These are phyloP conservation scores for Plecturocebus donacophilus DNA, from an alignment of 2,113 vertebrate genomes.

Conservation along the genomic window DNA sequence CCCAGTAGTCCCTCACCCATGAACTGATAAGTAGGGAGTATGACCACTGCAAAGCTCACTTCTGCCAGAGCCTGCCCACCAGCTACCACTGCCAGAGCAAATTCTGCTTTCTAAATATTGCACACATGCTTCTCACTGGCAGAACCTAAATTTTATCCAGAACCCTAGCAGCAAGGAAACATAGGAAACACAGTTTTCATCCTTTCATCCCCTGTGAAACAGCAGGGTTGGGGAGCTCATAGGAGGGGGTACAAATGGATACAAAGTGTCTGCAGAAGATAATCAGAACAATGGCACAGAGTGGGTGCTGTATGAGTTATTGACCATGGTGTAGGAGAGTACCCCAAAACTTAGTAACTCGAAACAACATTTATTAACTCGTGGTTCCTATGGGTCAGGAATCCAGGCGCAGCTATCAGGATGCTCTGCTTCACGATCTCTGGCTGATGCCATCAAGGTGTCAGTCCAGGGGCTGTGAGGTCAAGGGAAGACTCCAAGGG, in stretches of 20 bases:
- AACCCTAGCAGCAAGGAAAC: background rate
- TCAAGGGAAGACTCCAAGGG: background rate
- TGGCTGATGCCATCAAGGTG: background rate
- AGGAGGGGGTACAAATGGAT: no score
- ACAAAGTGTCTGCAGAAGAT: no score
- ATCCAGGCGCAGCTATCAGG: background rate
- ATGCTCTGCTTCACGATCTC: background rate
- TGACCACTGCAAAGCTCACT: accelerated
- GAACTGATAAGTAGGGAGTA: no score
- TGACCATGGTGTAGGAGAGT: background rate
- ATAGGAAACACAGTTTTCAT: background rate
- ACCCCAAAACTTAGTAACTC: no score
- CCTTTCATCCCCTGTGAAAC: background rate
- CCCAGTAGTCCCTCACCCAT: background rate
- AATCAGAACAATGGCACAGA: background rate
- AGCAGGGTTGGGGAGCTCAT: background rate
- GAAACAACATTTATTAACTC: background rate
- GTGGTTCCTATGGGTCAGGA: background rate
- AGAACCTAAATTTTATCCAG: background rate
- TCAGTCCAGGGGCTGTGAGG: background rate
- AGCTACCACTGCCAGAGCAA: background rate
- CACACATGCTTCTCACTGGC: background rate
- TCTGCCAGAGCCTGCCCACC: background rate
- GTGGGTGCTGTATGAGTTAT: no score
- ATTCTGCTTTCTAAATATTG: background rate